These are phyloP conservation scores for Scaptomyza tumidula DNA, from an alignment of 2,888 invertebrate genomes.

Conservation along the genomic window DNA sequence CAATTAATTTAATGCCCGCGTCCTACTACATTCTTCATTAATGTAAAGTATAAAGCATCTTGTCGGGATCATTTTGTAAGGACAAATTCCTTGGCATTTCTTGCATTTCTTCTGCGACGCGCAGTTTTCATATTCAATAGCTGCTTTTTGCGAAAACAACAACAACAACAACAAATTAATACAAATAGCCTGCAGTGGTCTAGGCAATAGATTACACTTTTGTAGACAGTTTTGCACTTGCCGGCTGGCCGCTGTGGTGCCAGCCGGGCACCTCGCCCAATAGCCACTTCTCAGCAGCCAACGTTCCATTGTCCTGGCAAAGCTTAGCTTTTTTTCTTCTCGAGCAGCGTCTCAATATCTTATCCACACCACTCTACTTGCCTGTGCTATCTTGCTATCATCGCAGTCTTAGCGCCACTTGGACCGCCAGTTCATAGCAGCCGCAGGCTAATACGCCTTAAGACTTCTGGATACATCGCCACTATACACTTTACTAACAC, in stretches of 20 bases:
- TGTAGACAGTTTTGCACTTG: slow-evolving; percentile 71
- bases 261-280: slow-evolving; percentile 4
- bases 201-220: slow-evolving; percentile 75
- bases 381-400: slow-evolving; percentile 35
- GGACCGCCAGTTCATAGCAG: slow-evolving; percentile 30
- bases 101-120: slow-evolving; percentile 1
- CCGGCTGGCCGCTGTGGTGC: slow-evolving; percentile 16
- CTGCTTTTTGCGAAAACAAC: slow-evolving; percentile 20
- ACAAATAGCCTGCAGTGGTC: slow-evolving; percentile 77
- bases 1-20: slow-evolving; percentile 2
- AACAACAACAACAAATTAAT: slow-evolving; percentile 65
- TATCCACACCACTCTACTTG: slow-evolving; percentile 33
- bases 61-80: slow-evolving; percentile 33
- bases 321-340: slow-evolving; percentile 24
- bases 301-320: slow-evolving; percentile 27
- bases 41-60: slow-evolving; percentile 2
- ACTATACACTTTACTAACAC: slow-evolving; percentile 8
- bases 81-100: slow-evolving; percentile 43
- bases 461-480: slow-evolving; percentile 38
- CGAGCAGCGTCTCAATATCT: slow-evolving; percentile 47
- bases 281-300: background rate
- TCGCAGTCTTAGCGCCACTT: slow-evolving; percentile 39
- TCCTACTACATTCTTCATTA: slow-evolving; percentile 5
- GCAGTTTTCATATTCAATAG: slow-evolving; percentile 59
- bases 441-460: slow-evolving; percentile 66